phyloP scores from a whole-genome alignment of 2,113 vertebrate genomes.

The Protobothrops flavoviridis region DNA sequence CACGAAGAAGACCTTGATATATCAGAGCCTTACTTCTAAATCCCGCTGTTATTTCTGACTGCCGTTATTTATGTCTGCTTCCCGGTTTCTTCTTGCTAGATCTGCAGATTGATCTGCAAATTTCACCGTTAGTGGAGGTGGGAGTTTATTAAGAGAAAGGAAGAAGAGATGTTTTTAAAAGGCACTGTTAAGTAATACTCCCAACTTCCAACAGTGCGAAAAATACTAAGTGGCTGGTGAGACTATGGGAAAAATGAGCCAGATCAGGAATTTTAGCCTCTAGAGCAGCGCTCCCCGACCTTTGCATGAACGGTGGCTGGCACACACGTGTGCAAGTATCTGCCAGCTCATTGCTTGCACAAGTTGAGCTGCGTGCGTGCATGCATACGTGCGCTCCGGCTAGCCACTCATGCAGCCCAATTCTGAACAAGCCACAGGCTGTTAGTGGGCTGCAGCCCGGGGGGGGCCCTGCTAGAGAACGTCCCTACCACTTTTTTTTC shows the following conservation, averaged over 20 bases:
- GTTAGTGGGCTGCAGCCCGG: too few relatives aligned
- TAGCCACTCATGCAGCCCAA: too few relatives aligned
- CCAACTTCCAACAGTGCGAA: not conserved
- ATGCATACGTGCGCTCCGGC: too few relatives aligned
- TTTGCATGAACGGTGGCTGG: too few relatives aligned
- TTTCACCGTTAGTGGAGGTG: not conserved
- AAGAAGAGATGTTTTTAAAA: not conserved
- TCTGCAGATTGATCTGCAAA: not conserved
- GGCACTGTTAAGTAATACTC: not conserved
- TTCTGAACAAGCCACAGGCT: too few relatives aligned
- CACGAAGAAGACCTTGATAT: not conserved
- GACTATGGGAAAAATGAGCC: not conserved
- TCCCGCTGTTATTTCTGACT: not conserved
- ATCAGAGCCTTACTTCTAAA: not conserved
- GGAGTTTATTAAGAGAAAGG: not conserved
- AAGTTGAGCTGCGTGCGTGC: too few relatives aligned
- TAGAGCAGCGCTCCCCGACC: too few relatives aligned
- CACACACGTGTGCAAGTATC: too few relatives aligned
- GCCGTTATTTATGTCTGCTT: not conserved
- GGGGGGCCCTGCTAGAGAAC: not conserved
- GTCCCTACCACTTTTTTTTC: too few relatives aligned
- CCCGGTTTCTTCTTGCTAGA: not conserved
- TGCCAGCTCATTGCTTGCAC: too few relatives aligned
- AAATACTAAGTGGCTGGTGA: not conserved
- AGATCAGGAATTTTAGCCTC: not conserved